phyloP scores from a whole-genome alignment of 2,797 vertebrate genomes.

The Euthynnus affinis region DNA sequence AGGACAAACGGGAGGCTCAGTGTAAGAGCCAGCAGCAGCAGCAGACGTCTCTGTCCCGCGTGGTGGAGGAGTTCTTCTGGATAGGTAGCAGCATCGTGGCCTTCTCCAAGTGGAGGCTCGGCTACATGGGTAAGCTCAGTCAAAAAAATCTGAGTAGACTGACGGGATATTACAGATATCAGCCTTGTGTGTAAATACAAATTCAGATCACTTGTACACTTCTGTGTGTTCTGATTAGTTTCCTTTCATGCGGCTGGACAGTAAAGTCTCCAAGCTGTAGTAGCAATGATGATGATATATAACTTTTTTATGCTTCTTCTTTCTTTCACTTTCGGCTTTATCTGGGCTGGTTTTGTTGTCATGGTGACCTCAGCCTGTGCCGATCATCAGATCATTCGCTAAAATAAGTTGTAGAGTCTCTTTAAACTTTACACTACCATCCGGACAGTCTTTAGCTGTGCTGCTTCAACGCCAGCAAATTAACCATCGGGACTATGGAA shows the following conservation, averaged over 20 bases:
- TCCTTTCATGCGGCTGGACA: neutral
- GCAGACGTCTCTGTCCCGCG: constrained; percentile 74
- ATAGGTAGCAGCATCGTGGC: constrained; percentile 87
- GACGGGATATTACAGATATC: neutral
- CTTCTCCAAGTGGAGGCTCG: constrained; percentile 88
- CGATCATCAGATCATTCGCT: too few relatives aligned
- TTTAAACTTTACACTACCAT: neutral
- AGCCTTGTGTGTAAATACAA: neutral
- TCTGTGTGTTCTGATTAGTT: neutral
- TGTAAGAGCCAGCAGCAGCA: constrained; percentile 70
- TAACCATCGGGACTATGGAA: constrained; percentile 31
- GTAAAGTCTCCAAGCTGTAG: neutral
- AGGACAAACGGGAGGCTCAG: constrained; percentile 32
- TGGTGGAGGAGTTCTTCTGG: constrained; percentile 91
- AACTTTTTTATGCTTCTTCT: too few relatives aligned
- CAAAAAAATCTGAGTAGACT: neutral
- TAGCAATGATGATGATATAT: neutral
- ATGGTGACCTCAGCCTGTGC: too few relatives aligned
- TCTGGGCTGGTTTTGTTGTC: too few relatives aligned
- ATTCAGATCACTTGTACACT: too few relatives aligned
- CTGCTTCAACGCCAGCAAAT: neutral
- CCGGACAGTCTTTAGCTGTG: constrained; percentile 18
- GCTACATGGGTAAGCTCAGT: constrained; percentile 89
- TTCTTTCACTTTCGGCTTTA: too few relatives aligned
- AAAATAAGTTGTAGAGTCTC: too few relatives aligned